Evolutionary conservation across 2,888 invertebrate species (phyloP).

Genomic region (Lepidochrysops patricia): DNA sequence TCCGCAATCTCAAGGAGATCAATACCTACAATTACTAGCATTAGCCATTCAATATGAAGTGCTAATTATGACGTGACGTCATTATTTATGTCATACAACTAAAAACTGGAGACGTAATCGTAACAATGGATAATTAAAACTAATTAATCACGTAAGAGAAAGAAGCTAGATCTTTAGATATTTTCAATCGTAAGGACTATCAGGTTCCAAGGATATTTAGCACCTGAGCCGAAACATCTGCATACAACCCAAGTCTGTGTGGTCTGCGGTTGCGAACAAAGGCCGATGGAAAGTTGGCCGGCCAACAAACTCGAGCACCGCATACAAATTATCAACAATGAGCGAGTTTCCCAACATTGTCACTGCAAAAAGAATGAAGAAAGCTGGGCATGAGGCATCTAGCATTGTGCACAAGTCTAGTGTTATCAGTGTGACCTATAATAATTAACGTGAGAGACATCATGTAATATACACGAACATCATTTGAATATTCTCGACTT

Average conservation of each 20-base stretch:
- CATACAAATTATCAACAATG: constrained; percentile 67
- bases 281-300: constrained; percentile 61
- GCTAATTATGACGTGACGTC: constrained; percentile 23
- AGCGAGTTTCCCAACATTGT: constrained; percentile 59
- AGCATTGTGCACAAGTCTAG: background rate
- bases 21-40: constrained; percentile 48
- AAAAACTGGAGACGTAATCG: background rate
- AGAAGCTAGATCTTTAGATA: background rate
- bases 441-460: background rate
- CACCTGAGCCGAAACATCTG: constrained; percentile 16
- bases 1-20: constrained; percentile 65
- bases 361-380: constrained; percentile 50
- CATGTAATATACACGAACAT: background rate
- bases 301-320: constrained; percentile 38
- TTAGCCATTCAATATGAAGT: constrained; percentile 28
- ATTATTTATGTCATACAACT: constrained; percentile 11
- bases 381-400: constrained; percentile 33
- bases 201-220: background rate
- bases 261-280: constrained; percentile 38
- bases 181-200: background rate
- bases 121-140: background rate
- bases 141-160: background rate
- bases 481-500: background rate
- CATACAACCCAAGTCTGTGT: constrained; percentile 40
- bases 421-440: background rate